Evolutionary conservation across 1,140 invertebrate genomes (phyloP), one percentile per base, ranked within the genome.

Genomic region (Aphelinus certus): DNA sequence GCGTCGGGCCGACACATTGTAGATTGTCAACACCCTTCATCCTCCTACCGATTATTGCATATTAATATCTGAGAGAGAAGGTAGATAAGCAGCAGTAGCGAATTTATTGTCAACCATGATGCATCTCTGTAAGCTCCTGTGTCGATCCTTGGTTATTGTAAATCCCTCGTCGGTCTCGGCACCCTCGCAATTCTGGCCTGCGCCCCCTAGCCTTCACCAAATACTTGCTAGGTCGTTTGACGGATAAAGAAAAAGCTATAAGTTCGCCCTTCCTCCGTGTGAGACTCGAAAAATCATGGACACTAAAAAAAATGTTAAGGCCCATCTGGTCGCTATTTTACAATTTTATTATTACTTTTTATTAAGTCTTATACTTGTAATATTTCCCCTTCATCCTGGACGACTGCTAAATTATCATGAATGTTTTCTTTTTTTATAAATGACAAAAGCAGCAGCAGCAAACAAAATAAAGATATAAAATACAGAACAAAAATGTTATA

Each of bases 151-250:
- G 46, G 53, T 61, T 73, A 48, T 47, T 46, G 46, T 45, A 10
- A 55, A 7, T 66, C 42, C 76, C 46, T 78, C 78, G 82, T 80
- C 81, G 81, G 75, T 76, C 75, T 76, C 64, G 69, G 75, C 62
- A 46, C 69, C 84, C 76, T 78, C 76, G 82, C 86, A 86, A 86
- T 84, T 87, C 86, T 84, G 84, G 84, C 83, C 62, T 63, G 79
- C 26, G 26, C 26, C 26, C 26, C 26, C 81, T 86, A 86, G 83
- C 84, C 84, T 83, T 83, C 82, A 88, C 85, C 85, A 87, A 88
- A 87, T 86, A 83, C 84, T 85, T 80, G 80, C 83, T 85, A 84
- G 84, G 84, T 85, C 81, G 83, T 85, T 85, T 81, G 79, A 82
- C 82, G 81, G 79, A 81, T 79, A 84, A 86, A 78, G 73, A 79